phyloP scores from a whole-genome alignment of 2,888 invertebrate genomes.

The Polyploca ridens region DNA sequence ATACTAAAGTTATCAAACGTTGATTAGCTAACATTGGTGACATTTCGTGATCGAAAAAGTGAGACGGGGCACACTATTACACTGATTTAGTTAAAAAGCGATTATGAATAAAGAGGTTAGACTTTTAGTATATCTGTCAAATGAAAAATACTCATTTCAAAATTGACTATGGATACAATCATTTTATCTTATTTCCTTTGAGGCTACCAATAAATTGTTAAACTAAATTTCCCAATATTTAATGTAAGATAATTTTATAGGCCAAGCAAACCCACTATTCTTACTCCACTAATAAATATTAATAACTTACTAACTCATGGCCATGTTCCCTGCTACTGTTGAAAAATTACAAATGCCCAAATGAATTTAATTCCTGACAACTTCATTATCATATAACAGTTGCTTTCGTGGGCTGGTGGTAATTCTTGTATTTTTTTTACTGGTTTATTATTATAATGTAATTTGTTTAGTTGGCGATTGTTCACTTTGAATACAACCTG shows the following conservation, averaged over 20 bases:
- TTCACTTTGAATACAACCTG: conserved; percentile 1
- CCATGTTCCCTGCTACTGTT: conserved; percentile 78
- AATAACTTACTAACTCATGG: conserved; percentile 73
- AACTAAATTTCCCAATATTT: conserved; percentile 17
- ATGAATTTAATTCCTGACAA: conserved; percentile 65
- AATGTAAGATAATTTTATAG: conserved; percentile 14
- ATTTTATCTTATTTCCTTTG: too few relatives aligned
- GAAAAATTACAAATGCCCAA: conserved; percentile 59
- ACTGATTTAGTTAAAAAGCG: too few relatives aligned
- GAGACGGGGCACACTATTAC: too few relatives aligned
- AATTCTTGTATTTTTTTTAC: conserved; percentile 22
- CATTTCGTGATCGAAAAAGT: too few relatives aligned
- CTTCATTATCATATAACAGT: conserved; percentile 72
- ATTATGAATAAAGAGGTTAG: too few relatives aligned
- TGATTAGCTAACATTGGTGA: too few relatives aligned
- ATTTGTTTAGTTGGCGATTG: not conserved
- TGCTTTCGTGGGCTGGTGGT: conserved; percentile 50
- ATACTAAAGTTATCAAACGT: too few relatives aligned
- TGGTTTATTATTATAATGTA: conserved; percentile 8
- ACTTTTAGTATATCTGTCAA: too few relatives aligned
- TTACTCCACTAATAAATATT: conserved; percentile 72
- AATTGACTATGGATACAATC: too few relatives aligned
- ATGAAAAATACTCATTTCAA: too few relatives aligned
- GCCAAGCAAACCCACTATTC: conserved; percentile 39
- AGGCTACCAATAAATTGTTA: too few relatives aligned